phyloP scores from a whole-genome alignment of 2,888 invertebrate genomes.

The Callyntrura guangdongensis region DNA sequence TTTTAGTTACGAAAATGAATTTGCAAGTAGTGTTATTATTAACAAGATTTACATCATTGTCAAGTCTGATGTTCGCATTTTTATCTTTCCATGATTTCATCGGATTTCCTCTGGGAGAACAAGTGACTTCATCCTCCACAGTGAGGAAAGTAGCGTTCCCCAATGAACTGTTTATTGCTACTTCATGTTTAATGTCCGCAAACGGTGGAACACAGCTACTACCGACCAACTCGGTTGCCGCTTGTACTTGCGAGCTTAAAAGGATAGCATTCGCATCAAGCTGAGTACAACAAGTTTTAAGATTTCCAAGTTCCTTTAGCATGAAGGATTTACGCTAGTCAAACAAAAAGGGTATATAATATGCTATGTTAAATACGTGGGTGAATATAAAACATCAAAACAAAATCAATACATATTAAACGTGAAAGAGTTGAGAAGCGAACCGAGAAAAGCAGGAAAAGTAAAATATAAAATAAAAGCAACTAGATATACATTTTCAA shows the following conservation, averaged over 20 bases:
- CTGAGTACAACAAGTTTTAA: constrained; percentile 27
- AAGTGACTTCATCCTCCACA: too few relatives aligned
- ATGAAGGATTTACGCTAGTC: constrained; percentile 53
- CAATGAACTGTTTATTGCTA: too few relatives aligned
- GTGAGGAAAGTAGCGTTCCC: too few relatives aligned
- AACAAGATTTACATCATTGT: too few relatives aligned
- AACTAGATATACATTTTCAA: constrained; percentile 55
- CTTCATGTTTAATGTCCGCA: neutral
- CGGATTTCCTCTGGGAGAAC: too few relatives aligned
- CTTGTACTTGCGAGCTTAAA: constrained; percentile 1
- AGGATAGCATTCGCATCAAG: constrained; percentile 36
- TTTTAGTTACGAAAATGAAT: too few relatives aligned
- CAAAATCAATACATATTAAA: too few relatives aligned
- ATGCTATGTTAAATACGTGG: too few relatives aligned
- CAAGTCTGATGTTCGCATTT: too few relatives aligned
- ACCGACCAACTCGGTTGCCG: neutral
- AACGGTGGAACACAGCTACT: neutral
- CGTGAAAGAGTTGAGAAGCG: neutral
- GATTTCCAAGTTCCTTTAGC: constrained; percentile 44
- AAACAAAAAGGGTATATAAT: constrained; percentile 25
- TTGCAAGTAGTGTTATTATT: too few relatives aligned
- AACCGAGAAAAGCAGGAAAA: neutral
- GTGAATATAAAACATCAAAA: too few relatives aligned
- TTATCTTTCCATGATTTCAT: too few relatives aligned
- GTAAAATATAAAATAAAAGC: constrained; percentile 18